These are phyloP conservation scores for Mantis religiosa DNA, from an alignment of 2,888 invertebrate species.

Conservation along the genomic window DNA sequence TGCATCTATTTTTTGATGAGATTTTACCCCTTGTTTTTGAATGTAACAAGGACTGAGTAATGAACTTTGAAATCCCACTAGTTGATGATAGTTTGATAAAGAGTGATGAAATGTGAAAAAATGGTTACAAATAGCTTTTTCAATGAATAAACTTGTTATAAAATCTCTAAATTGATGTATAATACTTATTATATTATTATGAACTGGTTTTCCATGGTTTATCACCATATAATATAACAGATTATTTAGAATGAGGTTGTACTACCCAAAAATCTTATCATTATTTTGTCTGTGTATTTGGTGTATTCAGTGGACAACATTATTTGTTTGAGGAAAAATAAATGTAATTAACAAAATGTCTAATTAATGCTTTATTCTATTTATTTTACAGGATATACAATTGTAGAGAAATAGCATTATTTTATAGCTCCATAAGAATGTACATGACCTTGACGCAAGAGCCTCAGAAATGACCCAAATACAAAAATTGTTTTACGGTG, in stretches of 20 bases:
- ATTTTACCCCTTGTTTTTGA: too few relatives aligned
- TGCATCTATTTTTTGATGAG: too few relatives aligned
- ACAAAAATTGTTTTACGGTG: conserved; percentile 3
- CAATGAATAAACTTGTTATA: too few relatives aligned
- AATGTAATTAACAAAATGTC: not conserved
- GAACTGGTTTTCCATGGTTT: too few relatives aligned
- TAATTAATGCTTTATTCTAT: not conserved
- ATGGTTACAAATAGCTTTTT: too few relatives aligned
- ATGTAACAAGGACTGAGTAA: too few relatives aligned
- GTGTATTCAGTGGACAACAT: not conserved
- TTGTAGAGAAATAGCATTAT: not conserved
- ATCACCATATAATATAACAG: too few relatives aligned
- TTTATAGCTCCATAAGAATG: not conserved
- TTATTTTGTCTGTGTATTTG: not conserved
- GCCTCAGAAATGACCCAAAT: not conserved
- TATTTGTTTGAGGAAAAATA: not conserved
- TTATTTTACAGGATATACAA: not conserved
- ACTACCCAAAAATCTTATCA: not conserved
- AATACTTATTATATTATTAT: too few relatives aligned
- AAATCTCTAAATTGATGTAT: too few relatives aligned
- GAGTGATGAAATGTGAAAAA: too few relatives aligned
- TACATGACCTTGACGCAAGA: not conserved
- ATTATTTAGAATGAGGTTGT: not conserved
- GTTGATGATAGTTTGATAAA: too few relatives aligned
- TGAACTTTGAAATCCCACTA: too few relatives aligned